Base-by-base conservation (phyloP, 2,888 invertebrate genomes). In the Dynastes hyllus region DNA sequence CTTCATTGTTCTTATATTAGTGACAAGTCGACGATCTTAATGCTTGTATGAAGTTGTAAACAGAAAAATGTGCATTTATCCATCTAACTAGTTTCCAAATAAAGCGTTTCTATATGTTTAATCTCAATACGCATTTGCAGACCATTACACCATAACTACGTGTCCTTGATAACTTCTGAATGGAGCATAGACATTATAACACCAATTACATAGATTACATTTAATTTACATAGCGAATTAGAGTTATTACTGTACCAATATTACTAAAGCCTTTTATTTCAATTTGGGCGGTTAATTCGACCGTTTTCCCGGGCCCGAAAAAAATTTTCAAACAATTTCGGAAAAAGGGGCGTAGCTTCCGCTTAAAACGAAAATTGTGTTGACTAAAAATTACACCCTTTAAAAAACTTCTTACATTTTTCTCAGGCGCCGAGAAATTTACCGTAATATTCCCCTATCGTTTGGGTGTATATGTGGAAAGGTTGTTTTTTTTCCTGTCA, bases 371-470 rank as follows among this genome's bases (percentile, higher is more conserved):
- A 16, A 55, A 55, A 71, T 71, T 58, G 71, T 55, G 58, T 37
- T 40, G 58, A 55, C 71, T 37, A 71, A 58, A 71, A 55, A 55
- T 71, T 71, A 71, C 53, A 71, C 51, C n/a, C n/a, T n/a, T n/a
- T n/a, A n/a, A n/a, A n/a, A n/a, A n/a, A n/a, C n/a, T n/a, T n/a
- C n/a, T n/a, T n/a, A n/a, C n/a, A n/a, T n/a, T n/a, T n/a, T n/a
- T 71, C 71, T 55, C 71, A 16, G 58, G 40, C 55, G 71, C 55
- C 22, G 16, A 22, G 55, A 71, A 71, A 58, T 71, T 71, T 55
- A 71, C 71, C 58, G 32, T 71, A 71, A 55, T 40, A 53, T 40
- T 22, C 71, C 71, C 22, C 58, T 55, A 58, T 71, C 27, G 69
- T 71, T 58, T 37, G n/a, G 55, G 58, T 71, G 37, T 70, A 29